Percentiles rank a stretch among this genome's conserved stretches.
These are phyloP conservation scores for Apodemus sylvaticus DNA, from an alignment of 2,113 vertebrate species.

Conservation along the genomic window DNA sequence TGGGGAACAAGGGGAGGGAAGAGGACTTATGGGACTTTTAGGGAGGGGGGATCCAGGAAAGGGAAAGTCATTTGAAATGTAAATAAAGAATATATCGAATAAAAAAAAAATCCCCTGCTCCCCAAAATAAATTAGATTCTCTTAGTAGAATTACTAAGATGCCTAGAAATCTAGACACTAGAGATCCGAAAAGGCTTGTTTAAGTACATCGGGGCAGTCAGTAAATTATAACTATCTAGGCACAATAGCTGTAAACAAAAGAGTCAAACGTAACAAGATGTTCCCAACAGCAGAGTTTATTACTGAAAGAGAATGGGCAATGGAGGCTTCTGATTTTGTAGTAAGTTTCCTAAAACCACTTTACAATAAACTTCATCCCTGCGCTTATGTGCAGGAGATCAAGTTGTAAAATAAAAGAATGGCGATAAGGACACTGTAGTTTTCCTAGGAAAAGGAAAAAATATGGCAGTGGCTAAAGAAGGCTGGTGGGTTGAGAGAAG, in stretches of 20 bases:
- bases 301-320: neutral
- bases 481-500: neutral
- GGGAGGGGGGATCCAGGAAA: too few relatives aligned
- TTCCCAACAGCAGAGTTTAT: neutral
- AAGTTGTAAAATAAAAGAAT: constrained; percentile 23
- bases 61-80: too few relatives aligned
- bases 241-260: neutral
- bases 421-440: neutral
- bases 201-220: neutral
- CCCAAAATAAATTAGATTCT: neutral
- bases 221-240: neutral
- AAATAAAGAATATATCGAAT: too few relatives aligned
- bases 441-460: neutral
- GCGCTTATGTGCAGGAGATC: neutral
- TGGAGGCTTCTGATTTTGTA: neutral
- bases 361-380: neutral
- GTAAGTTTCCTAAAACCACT: neutral
- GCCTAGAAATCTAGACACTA: neutral
- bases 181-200: neutral
- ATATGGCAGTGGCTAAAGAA: neutral
- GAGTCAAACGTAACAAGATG: neutral
- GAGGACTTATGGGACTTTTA: too few relatives aligned
- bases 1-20: too few relatives aligned
- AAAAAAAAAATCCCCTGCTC: too few relatives aligned
- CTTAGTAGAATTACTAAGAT: neutral